phyloP scores from a whole-genome alignment of 2,113 vertebrate genomes.

The Periophthalmodon schlosseri region DNA sequence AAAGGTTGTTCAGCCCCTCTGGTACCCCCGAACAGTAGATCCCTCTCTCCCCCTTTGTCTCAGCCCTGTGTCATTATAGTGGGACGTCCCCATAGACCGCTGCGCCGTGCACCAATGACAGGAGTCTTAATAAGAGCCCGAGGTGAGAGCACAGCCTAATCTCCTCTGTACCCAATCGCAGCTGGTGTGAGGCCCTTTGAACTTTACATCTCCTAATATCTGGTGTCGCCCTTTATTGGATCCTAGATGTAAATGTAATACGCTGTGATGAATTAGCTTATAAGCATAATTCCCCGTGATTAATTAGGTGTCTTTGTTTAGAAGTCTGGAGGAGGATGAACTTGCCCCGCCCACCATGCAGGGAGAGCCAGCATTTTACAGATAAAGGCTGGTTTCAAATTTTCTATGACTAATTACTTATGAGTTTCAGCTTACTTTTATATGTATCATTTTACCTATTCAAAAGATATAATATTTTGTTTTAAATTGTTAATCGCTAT shows the following conservation, averaged over 20 bases:
- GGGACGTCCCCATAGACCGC: slow-evolving; percentile 51
- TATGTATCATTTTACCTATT: too few relatives aligned
- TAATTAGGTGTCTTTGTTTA: slow-evolving; percentile 58
- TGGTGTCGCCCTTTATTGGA: slow-evolving; percentile 66
- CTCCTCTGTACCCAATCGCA: slow-evolving; percentile 61
- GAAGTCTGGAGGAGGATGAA: slow-evolving; percentile 23
- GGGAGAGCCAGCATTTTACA: not conserved
- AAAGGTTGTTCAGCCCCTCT: slow-evolving; percentile 46
- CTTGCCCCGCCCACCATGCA: slow-evolving; percentile 5
- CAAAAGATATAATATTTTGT: too few relatives aligned
- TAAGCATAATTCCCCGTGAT: slow-evolving; percentile 43
- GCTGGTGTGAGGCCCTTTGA: slow-evolving; percentile 66
- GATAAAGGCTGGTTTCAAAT: not conserved
- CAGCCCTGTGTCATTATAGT: slow-evolving; percentile 50
- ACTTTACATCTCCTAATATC: slow-evolving; percentile 65
- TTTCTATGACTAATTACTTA: not conserved
- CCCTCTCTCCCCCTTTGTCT: slow-evolving; percentile 22
- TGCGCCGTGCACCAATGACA: slow-evolving; percentile 51
- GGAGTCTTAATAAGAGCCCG: slow-evolving; percentile 68
- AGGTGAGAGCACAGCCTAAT: slow-evolving; percentile 66
- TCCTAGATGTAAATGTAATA: slow-evolving; percentile 62
- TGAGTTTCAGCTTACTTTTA: too few relatives aligned
- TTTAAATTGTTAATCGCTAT: too few relatives aligned
- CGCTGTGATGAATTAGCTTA: slow-evolving; percentile 66
- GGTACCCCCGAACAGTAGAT: slow-evolving; percentile 49